phyloP scores from a whole-genome alignment of 2,888 invertebrate species.

The Melanchra persicariae region DNA sequence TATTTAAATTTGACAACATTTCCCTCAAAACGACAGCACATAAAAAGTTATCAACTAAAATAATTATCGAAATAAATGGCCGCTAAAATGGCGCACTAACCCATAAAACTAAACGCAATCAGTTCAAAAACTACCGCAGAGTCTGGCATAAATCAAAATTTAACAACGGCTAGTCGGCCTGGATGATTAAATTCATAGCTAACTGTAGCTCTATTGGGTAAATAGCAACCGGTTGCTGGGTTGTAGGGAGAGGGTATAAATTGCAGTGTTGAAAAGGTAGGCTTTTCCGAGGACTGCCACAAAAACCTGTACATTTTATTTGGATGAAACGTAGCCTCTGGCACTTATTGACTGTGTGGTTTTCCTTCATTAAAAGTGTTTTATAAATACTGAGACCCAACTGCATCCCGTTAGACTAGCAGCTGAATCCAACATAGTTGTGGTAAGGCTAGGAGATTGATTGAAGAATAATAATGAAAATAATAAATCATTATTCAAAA shows the following conservation, averaged over 20 bases:
- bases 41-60: conserved; percentile 60
- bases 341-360: neutral
- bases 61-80: conserved; percentile 75
- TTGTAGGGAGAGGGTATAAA: conserved; percentile 15
- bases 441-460: no score
- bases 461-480: no score
- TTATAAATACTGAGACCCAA: neutral
- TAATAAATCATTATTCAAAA: no score
- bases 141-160: conserved; percentile 83
- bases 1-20: conserved; percentile 21
- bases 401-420: no score
- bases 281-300: neutral
- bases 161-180: conserved; percentile 76
- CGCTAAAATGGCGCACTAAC: conserved; percentile 70
- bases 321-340: neutral
- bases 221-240: conserved; percentile 55
- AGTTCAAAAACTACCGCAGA: conserved; percentile 83
- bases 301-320: neutral
- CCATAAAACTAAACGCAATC: conserved; percentile 83
- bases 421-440: no score
- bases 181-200: conserved; percentile 83
- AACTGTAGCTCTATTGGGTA: conserved; percentile 59
- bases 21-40: conserved; percentile 48
- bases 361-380: neutral
- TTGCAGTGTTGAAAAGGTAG: neutral